Evolutionary conservation across 2,888 invertebrate species (phyloP), one percentile per base, ranked within the genome.

Genomic region (Parascotia fuliginaria): DNA sequence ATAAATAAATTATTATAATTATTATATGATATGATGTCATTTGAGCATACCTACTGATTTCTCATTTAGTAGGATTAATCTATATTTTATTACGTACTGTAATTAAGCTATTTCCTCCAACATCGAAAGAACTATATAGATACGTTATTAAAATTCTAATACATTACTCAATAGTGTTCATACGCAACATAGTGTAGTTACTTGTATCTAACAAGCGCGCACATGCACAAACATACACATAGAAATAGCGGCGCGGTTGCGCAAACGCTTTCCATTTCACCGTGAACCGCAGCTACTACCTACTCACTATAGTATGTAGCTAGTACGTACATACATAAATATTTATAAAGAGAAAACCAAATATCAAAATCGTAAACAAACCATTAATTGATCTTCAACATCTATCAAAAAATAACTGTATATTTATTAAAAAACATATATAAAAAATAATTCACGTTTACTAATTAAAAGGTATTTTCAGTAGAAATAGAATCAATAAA

Each of bases 201-300:
- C 39, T 51, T 47, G 60, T 59, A 60, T 56, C 55, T 64, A 62
- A 60, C 51, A 48, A 60, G 54, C 41, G 48, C 43, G 48, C 62
- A 63, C 63, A 56, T 40, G 51, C 43, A 55, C 52, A 54, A 56
- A 59, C 22, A 49, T 56, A 32, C 16, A 50, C 51, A 37, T 6
- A 54, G 55, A 43, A 27, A 39, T 32, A 32, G 41, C 57, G 59
- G 38, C 49, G 55, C 28, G 33, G 79, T 91, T 90, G 89, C 87
- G 89, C 86, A 90, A 91, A 78, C 83, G 85, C 89, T 91, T 90
- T 91, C 89, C 87, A 84, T 90, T 90, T 90, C 90, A 85, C 86
- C 79, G 73, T 72, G 58, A 61, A 60, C 58, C 60, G 65, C 65
- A 65, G 56, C 58, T 56, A 50, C n/a, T n/a, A n/a, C n/a, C n/a